A percentile compares a stretch with the other conserved stretches of the same genome.
These are phyloP conservation scores for Probosciger aterrimus DNA, from an alignment of 2,113 vertebrate genomes.

Conservation along the genomic window DNA sequence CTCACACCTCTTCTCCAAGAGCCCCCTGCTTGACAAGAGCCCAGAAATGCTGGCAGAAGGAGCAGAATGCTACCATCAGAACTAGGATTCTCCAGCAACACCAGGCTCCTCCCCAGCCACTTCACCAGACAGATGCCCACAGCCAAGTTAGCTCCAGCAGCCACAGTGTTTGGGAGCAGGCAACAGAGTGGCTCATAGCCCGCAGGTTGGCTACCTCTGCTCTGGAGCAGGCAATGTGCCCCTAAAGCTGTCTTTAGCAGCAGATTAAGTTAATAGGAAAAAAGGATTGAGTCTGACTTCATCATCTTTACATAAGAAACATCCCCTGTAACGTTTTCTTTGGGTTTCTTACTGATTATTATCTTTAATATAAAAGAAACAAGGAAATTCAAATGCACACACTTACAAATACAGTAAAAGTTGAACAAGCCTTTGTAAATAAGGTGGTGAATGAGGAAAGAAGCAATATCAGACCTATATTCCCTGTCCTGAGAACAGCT, in stretches of 20 bases:
- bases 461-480: background rate
- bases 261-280: background rate
- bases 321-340: background rate
- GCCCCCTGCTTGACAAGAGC: background rate
- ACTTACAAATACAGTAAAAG: background rate
- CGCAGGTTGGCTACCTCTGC: background rate
- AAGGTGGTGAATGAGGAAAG: background rate
- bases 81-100: background rate
- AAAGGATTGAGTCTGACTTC: background rate
- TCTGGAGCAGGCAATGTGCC: background rate
- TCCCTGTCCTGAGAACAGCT: background rate
- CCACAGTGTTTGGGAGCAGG: background rate
- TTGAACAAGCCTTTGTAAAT: background rate
- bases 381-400: background rate
- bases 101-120: background rate
- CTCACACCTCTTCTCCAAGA: background rate
- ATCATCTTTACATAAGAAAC: background rate
- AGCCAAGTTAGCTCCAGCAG: background rate
- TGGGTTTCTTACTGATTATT: background rate
- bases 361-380: background rate
- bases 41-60: background rate
- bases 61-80: background rate
- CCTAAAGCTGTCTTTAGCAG: background rate
- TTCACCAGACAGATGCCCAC: background rate
- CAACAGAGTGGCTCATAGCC: background rate